These are phyloP conservation scores for Drosophila mimica DNA, from an alignment of 2,888 invertebrate genomes.

Conservation along the genomic window DNA sequence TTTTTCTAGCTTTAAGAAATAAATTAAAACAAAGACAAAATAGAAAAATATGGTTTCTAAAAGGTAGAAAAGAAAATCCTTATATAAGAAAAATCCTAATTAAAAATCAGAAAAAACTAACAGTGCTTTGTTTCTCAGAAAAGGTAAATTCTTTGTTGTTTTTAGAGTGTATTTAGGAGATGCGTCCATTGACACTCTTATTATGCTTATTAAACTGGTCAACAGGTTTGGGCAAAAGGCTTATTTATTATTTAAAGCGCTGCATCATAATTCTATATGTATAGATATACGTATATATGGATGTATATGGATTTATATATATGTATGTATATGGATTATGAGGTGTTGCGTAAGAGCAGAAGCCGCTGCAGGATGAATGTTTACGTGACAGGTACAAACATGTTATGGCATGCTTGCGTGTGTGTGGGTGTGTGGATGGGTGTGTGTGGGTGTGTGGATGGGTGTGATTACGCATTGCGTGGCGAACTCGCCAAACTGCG, in stretches of 20 bases:
- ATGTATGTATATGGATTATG: conserved; percentile 21
- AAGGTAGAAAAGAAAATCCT: neutral
- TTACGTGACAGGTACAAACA: conserved; percentile 21
- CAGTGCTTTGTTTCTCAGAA: neutral
- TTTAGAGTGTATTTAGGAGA: neutral
- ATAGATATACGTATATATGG: neutral
- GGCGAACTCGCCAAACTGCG: conserved; percentile 1
- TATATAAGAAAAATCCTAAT: neutral
- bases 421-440: neutral
- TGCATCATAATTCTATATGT: neutral
- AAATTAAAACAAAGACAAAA: neutral
- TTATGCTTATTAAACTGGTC: neutral
- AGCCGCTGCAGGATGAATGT: neutral
- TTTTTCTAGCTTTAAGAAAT: neutral
- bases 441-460: conserved; percentile 1
- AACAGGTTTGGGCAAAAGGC: neutral
- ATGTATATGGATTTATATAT: neutral
- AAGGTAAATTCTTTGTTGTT: conserved; percentile 5
- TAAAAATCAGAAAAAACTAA: neutral
- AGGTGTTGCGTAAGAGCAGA: conserved; percentile 15
- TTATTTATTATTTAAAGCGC: neutral
- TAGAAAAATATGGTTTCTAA: neutral
- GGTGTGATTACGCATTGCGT: conserved; percentile 30
- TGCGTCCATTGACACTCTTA: neutral
- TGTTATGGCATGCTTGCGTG: neutral